phyloP scores from a whole-genome alignment of 2,888 invertebrate genomes.

The Hoplodrina blanda region DNA sequence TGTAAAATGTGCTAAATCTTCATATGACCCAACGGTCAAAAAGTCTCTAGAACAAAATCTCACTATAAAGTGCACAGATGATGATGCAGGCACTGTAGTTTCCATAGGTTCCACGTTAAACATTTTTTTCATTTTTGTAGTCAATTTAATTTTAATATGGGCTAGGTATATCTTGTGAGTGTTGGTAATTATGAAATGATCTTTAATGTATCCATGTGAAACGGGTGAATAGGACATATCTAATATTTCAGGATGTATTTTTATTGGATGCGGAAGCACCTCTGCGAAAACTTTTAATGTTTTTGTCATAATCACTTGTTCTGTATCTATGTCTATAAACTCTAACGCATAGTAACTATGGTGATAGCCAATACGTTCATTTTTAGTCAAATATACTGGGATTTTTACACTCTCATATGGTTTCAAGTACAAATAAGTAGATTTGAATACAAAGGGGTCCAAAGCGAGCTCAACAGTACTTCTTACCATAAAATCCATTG shows the following conservation, averaged over 20 bases:
- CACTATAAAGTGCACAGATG: conserved; percentile 70
- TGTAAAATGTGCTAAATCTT: conserved; percentile 79
- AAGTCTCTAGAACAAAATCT: conserved; percentile 72
- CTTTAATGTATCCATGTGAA: conserved; percentile 77
- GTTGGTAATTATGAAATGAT: conserved; percentile 75
- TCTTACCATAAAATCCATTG: conserved; percentile 67
- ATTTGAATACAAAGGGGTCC: conserved; percentile 77
- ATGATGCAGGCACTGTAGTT: conserved; percentile 66
- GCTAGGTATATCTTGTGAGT: conserved; percentile 73
- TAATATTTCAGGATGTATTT: conserved; percentile 76
- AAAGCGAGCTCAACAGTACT: conserved; percentile 74
- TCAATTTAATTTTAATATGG: conserved; percentile 76
- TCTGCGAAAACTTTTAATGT: conserved; percentile 77
- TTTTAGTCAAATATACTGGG: conserved; percentile 76
- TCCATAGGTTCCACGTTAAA: conserved; percentile 77
- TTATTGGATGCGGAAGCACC: conserved; percentile 79
- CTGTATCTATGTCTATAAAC: conserved; percentile 70
- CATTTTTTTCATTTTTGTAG: conserved; percentile 78
- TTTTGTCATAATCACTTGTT: conserved; percentile 70
- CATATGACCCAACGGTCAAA: conserved; percentile 42
- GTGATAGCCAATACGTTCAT: conserved; percentile 79
- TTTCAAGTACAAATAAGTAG: conserved; percentile 71
- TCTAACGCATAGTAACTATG: conserved; percentile 78
- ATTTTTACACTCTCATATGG: conserved; percentile 69
- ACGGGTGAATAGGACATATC: conserved; percentile 78